A percentile compares a stretch with the other conserved stretches of the same genome.
Conservation (phyloP, 2,888 invertebrate genomes). For the Drosophila hamatofila region DNA sequence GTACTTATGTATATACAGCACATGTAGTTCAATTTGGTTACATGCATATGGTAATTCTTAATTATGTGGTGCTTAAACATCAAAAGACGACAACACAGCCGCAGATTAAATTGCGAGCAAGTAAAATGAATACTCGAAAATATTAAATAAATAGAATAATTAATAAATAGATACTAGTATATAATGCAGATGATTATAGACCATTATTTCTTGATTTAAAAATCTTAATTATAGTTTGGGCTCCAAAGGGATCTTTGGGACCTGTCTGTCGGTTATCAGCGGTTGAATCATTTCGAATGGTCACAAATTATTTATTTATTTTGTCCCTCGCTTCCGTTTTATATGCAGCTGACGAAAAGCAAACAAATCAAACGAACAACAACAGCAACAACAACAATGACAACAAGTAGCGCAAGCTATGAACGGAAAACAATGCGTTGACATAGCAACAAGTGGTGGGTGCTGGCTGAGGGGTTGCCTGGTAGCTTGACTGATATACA, state of each 20-base stretch:
- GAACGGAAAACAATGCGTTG: constrained; percentile 61
- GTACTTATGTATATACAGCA: background rate
- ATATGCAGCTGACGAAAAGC: constrained; percentile 37
- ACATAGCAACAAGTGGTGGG: constrained; percentile 76
- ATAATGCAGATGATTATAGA: no score
- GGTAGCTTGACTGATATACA: background rate
- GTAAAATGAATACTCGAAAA: background rate
- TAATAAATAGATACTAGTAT: no score
- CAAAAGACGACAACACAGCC: background rate
- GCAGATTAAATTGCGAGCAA: background rate
- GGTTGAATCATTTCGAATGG: constrained; percentile 4
- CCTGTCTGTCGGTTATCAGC: constrained; percentile 14
- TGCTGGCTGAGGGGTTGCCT: constrained; percentile 15
- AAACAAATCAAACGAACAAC: constrained; percentile 47
- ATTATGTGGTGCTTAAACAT: background rate
- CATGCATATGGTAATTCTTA: background rate
- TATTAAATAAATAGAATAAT: no score
- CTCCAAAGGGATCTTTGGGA: background rate
- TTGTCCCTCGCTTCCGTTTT: constrained; percentile 44
- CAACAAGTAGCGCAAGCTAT: constrained; percentile 14
- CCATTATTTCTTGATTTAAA: no score
- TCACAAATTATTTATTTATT: constrained; percentile 30
- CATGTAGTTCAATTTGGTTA: background rate
- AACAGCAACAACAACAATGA: constrained; percentile 16
- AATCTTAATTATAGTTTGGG: background rate